Conservation (phyloP, 2,888 invertebrate genomes). For the Imbricaverruca yamaguchii region DNA sequence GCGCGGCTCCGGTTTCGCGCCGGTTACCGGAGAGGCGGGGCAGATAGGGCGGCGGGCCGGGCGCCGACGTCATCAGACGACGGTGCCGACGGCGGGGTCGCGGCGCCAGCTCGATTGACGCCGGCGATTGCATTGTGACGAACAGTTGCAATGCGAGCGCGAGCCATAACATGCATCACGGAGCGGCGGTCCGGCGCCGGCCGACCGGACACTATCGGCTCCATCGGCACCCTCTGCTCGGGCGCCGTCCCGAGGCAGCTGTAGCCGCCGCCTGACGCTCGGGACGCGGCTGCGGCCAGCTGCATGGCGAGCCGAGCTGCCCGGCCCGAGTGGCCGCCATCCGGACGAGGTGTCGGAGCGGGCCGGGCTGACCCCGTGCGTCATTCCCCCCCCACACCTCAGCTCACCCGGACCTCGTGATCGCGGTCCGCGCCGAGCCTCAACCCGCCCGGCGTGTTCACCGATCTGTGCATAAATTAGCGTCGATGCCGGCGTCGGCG, state of each 20-base stretch:
- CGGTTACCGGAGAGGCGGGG: constrained; percentile 11
- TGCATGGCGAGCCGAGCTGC: background rate
- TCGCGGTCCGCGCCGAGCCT: too few species aligned
- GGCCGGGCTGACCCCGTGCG: background rate
- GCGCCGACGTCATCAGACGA: background rate
- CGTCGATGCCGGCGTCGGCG: too few species aligned
- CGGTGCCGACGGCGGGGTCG: background rate
- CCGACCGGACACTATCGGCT: background rate
- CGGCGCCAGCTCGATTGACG: background rate
- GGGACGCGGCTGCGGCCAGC: background rate
- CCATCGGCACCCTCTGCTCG: background rate
- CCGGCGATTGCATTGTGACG: constrained; percentile 1
- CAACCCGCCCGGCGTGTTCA: too few species aligned
- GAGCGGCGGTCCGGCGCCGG: background rate
- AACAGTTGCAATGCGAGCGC: constrained; percentile 1
- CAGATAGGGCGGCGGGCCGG: background rate
- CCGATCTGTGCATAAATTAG: too few species aligned
- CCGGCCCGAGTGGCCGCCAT: background rate
- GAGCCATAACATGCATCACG: background rate
- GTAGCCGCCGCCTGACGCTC: background rate
- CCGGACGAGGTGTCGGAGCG: too few species aligned
- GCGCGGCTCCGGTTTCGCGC: background rate
- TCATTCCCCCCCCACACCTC: too few species aligned
- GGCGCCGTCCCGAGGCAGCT: background rate
- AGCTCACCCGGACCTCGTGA: too few species aligned